Evolutionary conservation across 2,113 vertebrate species (phyloP).

Genomic region (Hippocampus barbouri): DNA sequence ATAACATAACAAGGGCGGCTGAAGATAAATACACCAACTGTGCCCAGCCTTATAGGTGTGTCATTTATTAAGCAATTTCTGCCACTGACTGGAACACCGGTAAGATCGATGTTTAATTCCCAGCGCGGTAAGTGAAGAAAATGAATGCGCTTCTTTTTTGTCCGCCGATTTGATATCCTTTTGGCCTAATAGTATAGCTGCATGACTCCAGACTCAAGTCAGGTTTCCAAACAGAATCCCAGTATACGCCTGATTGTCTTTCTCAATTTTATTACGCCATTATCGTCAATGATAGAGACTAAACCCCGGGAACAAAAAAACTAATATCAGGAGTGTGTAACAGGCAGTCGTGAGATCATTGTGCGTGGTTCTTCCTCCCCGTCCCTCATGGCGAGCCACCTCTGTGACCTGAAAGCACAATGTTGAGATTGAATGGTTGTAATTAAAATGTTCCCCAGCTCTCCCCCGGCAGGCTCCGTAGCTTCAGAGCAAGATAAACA

Average conservation of each 20-base stretch:
- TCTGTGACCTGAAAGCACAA: slow-evolving; percentile 52
- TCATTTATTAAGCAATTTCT: slow-evolving; percentile 7
- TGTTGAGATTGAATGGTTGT: slow-evolving; percentile 64
- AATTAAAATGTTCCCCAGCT: slow-evolving; percentile 61
- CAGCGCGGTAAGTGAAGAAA: slow-evolving; percentile 2
- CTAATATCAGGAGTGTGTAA: slow-evolving; percentile 19
- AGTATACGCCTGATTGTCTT: slow-evolving; percentile 4
- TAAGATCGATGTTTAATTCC: background rate
- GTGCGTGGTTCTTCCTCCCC: slow-evolving; percentile 17
- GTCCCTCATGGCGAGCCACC: slow-evolving; percentile 39
- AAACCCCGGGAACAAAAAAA: background rate
- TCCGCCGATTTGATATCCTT: slow-evolving; percentile 15
- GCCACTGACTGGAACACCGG: background rate
- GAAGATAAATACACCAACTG: background rate
- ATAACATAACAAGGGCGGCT: background rate
- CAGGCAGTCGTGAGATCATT: slow-evolving; percentile 25
- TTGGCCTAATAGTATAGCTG: slow-evolving; percentile 9
- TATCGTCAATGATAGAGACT: slow-evolving; percentile 7
- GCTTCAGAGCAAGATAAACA: slow-evolving; percentile 55
- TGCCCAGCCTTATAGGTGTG: slow-evolving; percentile 1
- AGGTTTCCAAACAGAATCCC: background rate
- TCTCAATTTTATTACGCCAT: slow-evolving; percentile 13
- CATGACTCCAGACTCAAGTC: slow-evolving; percentile 4
- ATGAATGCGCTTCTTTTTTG: slow-evolving; percentile 14
- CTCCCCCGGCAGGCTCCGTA: slow-evolving; percentile 23